Evolutionary conservation across 2,888 invertebrate species (phyloP), one percentile per base, ranked within the genome.

Genomic region (Pyralis farinalis): DNA sequence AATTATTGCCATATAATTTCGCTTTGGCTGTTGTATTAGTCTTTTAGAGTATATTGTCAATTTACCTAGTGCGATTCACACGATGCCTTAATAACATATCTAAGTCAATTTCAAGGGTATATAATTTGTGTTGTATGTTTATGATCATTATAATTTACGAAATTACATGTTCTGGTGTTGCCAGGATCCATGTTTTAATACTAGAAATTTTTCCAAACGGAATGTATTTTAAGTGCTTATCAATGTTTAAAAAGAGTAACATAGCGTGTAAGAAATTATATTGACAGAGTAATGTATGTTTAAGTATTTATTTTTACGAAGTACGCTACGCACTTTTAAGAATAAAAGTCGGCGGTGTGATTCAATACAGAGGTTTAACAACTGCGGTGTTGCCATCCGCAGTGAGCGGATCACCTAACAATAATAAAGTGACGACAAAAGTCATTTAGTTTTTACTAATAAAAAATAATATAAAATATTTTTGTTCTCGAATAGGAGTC

Each of bases 81-180:
- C 70, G 88, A 81, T 88, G 88, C 88, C 88, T 88, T 88, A 87
- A 80, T 87, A 87, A 86, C 86, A 86, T 85, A 87, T 88, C 88
- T 87, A 88, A 88, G 88, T 88, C 87, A 87, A 84, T 86, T 82
- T 82, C 67, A 71, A 81, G 71, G 73, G 68, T 78, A 73, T 73
- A 65, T 75, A 69, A 58, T 71, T 72, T 79, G 49, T 80, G 74
- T 81, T 71, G 51, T 55, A 57, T 65, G 57, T 57, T 59, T 57
- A 44, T 53, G 46, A 40, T 44, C 31, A 44, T 34, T 46, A 36
- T 47, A 46, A 39, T 37, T 41, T 40, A 40, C 36, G 42, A 37
- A 40, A 41, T 38, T 41, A 46, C 61, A 49, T 49, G 36, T 46
- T 60, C 64, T 65, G 66, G 70, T 61, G 58, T 58, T 63, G 65